Percentiles rank a stretch among this genome's conserved stretches.
phyloP scores from a whole-genome alignment of 2,888 invertebrate genomes.

The Pammene aurita region DNA sequence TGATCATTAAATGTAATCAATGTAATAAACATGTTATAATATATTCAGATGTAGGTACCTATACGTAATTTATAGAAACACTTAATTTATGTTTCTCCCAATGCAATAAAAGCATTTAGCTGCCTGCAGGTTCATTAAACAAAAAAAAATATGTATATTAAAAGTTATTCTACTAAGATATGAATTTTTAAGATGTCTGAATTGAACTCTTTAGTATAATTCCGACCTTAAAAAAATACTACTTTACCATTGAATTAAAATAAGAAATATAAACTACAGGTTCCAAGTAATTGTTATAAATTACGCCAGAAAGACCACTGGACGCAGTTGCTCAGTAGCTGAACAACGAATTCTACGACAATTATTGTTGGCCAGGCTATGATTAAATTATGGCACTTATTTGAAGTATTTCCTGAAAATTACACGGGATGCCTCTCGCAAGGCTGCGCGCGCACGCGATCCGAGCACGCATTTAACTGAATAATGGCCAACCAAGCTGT shows the following conservation, averaged over 20 bases:
- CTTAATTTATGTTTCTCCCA: background rate
- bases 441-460: constrained; percentile 79
- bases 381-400: constrained; percentile 82
- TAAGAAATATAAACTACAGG: constrained; percentile 43
- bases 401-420: constrained; percentile 81
- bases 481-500: constrained; percentile 58
- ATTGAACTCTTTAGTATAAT: no score
- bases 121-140: no score
- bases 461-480: constrained; percentile 72
- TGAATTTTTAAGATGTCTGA: background rate
- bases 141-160: no score
- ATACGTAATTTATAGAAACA: background rate
- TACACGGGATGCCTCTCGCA: constrained; percentile 80
- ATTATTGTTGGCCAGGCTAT: constrained; percentile 77
- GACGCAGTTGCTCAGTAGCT: constrained; percentile 68
- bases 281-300: constrained; percentile 55
- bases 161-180: no score
- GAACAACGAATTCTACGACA: constrained; percentile 75
- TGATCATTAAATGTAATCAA: background rate
- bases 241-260: constrained; percentile 36
- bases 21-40: background rate
- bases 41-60: no score
- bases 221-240: no score
- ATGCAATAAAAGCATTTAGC: background rate
- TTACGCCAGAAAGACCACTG: constrained; percentile 56